Conservation (phyloP, 1,140 invertebrate species). For the Zaprionus nigranus region DNA sequence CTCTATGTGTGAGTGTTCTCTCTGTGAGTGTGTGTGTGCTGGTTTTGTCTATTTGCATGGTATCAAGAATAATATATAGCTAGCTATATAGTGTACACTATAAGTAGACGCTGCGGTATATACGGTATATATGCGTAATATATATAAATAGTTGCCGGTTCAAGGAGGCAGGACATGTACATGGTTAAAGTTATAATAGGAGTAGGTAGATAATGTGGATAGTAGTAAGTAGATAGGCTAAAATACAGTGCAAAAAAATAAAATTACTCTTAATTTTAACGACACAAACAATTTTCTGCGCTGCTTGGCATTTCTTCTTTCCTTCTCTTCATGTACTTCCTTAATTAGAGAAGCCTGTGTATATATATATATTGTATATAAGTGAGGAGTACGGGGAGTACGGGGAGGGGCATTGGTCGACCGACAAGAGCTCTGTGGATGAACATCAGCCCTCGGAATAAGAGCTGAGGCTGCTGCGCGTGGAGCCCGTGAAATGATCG, state of each 20-base stretch:
- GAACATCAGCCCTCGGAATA: slow-evolving; percentile 77
- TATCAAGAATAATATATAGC: slow-evolving; percentile 49
- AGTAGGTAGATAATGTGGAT: slow-evolving; percentile 42
- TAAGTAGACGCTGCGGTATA: slow-evolving; percentile 18
- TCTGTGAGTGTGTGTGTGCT: slow-evolving; percentile 44
- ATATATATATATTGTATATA: slow-evolving; percentile 33
- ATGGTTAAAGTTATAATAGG: slow-evolving; percentile 27
- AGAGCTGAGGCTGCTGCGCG: slow-evolving; percentile 89
- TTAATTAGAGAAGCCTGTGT: slow-evolving; percentile 36
- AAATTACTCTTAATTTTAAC: slow-evolving; percentile 68
- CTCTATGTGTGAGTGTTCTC: slow-evolving; percentile 43
- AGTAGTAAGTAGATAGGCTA: slow-evolving; percentile 71
- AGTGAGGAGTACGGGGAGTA: slow-evolving; percentile 24
- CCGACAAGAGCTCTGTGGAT: background rate
- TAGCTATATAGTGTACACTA: slow-evolving; percentile 37
- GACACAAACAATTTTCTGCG: slow-evolving; percentile 57
- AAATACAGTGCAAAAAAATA: slow-evolving; percentile 74
- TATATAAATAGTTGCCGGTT: slow-evolving; percentile 21
- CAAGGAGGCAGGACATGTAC: slow-evolving; percentile 21
- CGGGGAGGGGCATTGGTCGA: background rate
- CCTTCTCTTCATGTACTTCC: slow-evolving; percentile 31
- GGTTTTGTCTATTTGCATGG: slow-evolving; percentile 45
- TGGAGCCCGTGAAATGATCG: slow-evolving; percentile 86
- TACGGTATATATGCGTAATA: slow-evolving; percentile 44
- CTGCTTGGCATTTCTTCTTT: slow-evolving; percentile 67